Evolutionary conservation across 2,888 invertebrate species (phyloP).

Genomic region (Platynereis dumerilii): DNA sequence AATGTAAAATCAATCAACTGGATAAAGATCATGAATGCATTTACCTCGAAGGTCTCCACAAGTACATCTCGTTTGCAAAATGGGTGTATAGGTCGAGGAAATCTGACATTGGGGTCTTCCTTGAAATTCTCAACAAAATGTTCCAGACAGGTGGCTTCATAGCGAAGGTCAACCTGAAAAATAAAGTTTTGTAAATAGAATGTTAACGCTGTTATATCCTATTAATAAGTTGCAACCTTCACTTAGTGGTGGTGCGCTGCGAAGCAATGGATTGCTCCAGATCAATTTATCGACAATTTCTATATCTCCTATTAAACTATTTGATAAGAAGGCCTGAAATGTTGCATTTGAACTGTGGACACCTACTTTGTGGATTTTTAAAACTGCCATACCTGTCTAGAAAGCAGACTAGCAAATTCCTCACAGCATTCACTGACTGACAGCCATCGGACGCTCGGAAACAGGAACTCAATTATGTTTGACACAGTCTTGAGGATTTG

Average conservation of each 20-base stretch:
- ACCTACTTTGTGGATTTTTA: too few species aligned
- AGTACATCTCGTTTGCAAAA: conserved; percentile 63
- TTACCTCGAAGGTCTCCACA: conserved; percentile 66
- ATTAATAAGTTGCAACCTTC: too few species aligned
- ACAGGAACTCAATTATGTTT: conserved; percentile 47
- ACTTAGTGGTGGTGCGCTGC: too few species aligned
- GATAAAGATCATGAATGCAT: background rate
- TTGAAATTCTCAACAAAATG: conserved; percentile 64
- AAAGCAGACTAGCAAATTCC: conserved; percentile 65
- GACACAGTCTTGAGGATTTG: conserved; percentile 60
- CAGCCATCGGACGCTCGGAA: conserved; percentile 65
- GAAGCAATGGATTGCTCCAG: too few species aligned
- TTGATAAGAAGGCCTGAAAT: too few species aligned
- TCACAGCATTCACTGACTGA: conserved; percentile 64
- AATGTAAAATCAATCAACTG: too few species aligned
- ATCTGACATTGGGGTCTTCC: conserved; percentile 52
- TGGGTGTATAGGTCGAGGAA: conserved; percentile 62
- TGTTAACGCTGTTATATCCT: too few species aligned
- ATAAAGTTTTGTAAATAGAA: too few species aligned
- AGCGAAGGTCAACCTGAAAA: conserved; percentile 63
- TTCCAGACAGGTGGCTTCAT: conserved; percentile 64
- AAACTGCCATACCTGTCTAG: conserved; percentile 58
- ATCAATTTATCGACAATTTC: too few species aligned
- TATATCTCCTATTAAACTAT: too few species aligned
- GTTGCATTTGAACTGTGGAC: too few species aligned